Conservation (phyloP, 2,888 invertebrate species). For the Mythimna loreyi region DNA sequence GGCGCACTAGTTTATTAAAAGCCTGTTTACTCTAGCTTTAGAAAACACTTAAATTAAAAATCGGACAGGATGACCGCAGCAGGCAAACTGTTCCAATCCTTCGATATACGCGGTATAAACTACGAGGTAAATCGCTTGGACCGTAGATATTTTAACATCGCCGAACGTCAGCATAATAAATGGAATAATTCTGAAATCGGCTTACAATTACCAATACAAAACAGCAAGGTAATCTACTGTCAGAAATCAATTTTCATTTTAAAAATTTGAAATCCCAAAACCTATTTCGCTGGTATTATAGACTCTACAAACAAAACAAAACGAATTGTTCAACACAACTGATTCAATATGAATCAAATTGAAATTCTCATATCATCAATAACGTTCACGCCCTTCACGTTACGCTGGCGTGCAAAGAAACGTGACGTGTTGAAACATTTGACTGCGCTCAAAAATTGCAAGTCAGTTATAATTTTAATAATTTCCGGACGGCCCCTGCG, state of each 20-base stretch:
- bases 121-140: too few species aligned
- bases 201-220: not conserved
- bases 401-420: constrained; percentile 37
- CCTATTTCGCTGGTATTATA: too few species aligned
- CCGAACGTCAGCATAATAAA: too few species aligned
- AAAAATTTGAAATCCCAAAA: too few species aligned
- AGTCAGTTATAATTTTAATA: constrained; percentile 72
- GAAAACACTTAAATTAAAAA: too few species aligned
- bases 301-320: not conserved
- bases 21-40: too few species aligned
- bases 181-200: too few species aligned
- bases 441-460: constrained; percentile 58
- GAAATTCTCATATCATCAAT: constrained; percentile 44
- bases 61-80: too few species aligned
- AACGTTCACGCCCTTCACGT: constrained; percentile 32
- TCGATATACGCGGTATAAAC: too few species aligned
- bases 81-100: too few species aligned
- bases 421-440: constrained; percentile 55
- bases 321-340: not conserved
- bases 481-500: constrained; percentile 62
- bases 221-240: not conserved
- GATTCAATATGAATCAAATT: constrained; percentile 41
- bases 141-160: too few species aligned
- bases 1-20: too few species aligned
- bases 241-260: not conserved